A percentile compares a stretch with the other conserved stretches of the same genome.
These are phyloP conservation scores for Acanthaster planci DNA, from an alignment of 35 echinoderm and acorn worm genomes.

Conservation along the genomic window DNA sequence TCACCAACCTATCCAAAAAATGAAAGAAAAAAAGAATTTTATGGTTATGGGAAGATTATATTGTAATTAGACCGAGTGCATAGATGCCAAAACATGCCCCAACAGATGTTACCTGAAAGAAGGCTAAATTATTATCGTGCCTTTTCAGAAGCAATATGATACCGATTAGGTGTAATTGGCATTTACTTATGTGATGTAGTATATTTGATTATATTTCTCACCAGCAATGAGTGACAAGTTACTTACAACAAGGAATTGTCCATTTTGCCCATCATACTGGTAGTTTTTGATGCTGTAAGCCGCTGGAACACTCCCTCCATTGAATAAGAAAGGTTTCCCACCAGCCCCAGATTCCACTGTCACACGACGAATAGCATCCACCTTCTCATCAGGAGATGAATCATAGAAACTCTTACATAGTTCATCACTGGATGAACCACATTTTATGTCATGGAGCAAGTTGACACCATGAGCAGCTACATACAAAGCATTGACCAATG, in stretches of 20 bases:
- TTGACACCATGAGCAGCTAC: constrained; percentile 21
- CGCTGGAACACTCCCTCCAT: not conserved
- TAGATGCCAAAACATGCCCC: too few relatives aligned
- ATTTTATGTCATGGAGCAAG: constrained; percentile 12
- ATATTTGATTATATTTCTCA: too few relatives aligned
- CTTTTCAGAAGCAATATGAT: too few relatives aligned
- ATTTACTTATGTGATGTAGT: too few relatives aligned
- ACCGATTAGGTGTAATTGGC: too few relatives aligned
- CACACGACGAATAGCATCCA: not conserved
- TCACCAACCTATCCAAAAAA: not conserved
- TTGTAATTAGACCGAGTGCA: too few relatives aligned
- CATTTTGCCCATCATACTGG: constrained; percentile 1
- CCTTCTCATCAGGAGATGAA: not conserved
- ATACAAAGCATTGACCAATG: constrained; percentile 20
- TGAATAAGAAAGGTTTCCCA: constrained; percentile 2
- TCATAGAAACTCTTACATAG: constrained; percentile 13
- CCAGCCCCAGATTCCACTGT: constrained; percentile 1
- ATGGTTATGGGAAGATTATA: too few relatives aligned
- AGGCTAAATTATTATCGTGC: too few relatives aligned
- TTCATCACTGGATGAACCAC: not conserved
- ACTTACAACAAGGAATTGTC: constrained; percentile 17
- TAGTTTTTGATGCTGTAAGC: constrained; percentile 28
- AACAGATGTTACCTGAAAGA: too few relatives aligned
- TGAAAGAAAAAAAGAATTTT: too few relatives aligned
- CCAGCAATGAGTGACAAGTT: too few relatives aligned